These are phyloP conservation scores for Crax fasciolata DNA, from an alignment of 2,797 vertebrate genomes.

Conservation along the genomic window DNA sequence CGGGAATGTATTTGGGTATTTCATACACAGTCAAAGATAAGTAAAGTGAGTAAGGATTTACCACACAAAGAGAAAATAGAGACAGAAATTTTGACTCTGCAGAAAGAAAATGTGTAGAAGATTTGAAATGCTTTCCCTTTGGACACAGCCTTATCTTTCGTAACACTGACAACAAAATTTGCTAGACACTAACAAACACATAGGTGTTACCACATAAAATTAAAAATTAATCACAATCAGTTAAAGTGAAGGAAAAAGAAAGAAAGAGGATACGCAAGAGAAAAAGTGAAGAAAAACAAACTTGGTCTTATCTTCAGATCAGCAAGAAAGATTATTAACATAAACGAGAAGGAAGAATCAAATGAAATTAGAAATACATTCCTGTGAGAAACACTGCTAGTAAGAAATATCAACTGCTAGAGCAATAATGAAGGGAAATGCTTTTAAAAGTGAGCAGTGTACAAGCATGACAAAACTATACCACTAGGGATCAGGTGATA, in stretches of 20 bases:
- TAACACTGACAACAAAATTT: neutral
- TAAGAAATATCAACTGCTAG: neutral
- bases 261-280: neutral
- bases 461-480: neutral
- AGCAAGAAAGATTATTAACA: neutral
- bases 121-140: neutral
- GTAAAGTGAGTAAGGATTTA: neutral
- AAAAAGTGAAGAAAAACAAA: neutral
- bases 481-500: neutral
- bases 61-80: neutral
- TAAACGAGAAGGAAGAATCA: neutral
- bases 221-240: slow-evolving; percentile 26
- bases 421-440: slow-evolving; percentile 5
- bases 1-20: neutral
- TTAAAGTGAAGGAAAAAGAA: slow-evolving; percentile 10
- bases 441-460: neutral
- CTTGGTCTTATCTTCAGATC: neutral
- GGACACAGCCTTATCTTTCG: slow-evolving; percentile 2
- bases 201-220: neutral
- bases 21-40: neutral
- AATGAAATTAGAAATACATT: neutral
- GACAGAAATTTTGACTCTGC: neutral
- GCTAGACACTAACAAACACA: slow-evolving; percentile 5
- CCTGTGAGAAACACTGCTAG: neutral
- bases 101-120: fast-evolving